Evolutionary conservation across 2,797 vertebrate genomes (phyloP).

Genomic region (Hephaestus fuliginosus): DNA sequence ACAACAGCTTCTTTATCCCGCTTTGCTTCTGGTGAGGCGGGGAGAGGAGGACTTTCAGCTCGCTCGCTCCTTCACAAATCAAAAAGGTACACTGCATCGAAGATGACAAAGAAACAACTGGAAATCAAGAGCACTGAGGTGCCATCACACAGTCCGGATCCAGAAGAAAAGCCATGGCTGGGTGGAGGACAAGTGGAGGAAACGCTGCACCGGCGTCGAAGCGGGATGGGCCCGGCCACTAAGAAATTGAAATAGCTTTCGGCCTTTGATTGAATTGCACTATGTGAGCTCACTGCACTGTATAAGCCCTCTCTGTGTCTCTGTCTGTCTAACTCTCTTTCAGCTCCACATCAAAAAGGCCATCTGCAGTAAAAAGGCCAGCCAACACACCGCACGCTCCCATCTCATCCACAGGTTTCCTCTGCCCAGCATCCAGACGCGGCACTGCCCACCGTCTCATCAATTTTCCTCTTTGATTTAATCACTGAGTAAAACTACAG

Average conservation of each 20-base stretch:
- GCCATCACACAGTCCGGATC: constrained; percentile 33
- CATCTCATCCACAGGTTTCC: constrained; percentile 70
- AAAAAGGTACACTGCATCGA: constrained; percentile 19
- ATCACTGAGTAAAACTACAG: constrained; percentile 64
- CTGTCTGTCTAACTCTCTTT: constrained; percentile 70
- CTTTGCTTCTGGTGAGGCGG: neutral
- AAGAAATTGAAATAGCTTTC: constrained; percentile 82
- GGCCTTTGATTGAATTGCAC: constrained; percentile 82
- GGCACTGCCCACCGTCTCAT: constrained; percentile 75
- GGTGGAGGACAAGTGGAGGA: constrained; percentile 48
- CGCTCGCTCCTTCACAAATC: neutral
- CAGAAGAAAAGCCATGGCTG: constrained; percentile 25
- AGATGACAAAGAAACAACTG: constrained; percentile 6
- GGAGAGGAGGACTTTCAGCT: neutral
- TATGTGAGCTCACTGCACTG: constrained; percentile 70
- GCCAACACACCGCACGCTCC: constrained; percentile 61
- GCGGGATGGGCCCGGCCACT: constrained; percentile 65
- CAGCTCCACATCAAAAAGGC: constrained; percentile 83
- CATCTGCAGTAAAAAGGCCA: constrained; percentile 68
- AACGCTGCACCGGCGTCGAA: constrained; percentile 39
- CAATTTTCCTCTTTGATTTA: constrained; percentile 83
- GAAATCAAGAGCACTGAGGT: constrained; percentile 5
- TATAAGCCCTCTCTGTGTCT: constrained; percentile 58
- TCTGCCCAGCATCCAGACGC: constrained; percentile 65
- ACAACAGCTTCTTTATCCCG: neutral